phyloP scores from a whole-genome alignment of 2,113 vertebrate genomes.

The Willisornis vidua region DNA sequence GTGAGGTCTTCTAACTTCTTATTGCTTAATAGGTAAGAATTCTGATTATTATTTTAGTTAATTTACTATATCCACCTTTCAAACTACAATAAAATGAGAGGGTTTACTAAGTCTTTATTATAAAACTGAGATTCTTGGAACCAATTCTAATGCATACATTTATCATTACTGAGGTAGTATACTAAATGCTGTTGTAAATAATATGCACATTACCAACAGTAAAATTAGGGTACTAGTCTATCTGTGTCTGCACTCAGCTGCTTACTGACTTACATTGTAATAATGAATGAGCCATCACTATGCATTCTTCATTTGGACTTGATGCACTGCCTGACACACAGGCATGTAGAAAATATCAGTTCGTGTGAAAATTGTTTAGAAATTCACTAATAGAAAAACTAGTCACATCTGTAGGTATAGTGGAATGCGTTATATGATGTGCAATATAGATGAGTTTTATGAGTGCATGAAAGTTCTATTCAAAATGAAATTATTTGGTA shows the following conservation, averaged over 20 bases:
- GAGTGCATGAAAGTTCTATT: background rate
- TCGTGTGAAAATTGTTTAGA: background rate
- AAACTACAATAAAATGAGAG: background rate
- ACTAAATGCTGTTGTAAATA: background rate
- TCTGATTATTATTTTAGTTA: background rate
- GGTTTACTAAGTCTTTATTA: background rate
- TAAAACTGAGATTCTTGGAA: slow-evolving; percentile 10
- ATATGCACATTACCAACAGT: background rate
- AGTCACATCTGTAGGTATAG: background rate
- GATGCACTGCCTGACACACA: background rate
- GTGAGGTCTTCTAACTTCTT: background rate
- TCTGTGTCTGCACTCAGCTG: background rate
- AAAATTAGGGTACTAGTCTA: background rate
- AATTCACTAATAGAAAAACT: background rate
- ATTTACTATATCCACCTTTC: background rate
- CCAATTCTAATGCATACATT: background rate
- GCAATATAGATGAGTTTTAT: background rate
- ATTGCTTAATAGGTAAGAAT: background rate
- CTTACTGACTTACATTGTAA: background rate
- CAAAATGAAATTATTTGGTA: background rate
- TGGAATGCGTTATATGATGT: background rate
- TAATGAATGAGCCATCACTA: background rate
- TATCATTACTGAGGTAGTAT: background rate
- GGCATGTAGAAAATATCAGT: background rate
- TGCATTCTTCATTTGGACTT: background rate